These are phyloP conservation scores for Euplexia lucipara DNA, from an alignment of 2,888 invertebrate species.

Conservation along the genomic window DNA sequence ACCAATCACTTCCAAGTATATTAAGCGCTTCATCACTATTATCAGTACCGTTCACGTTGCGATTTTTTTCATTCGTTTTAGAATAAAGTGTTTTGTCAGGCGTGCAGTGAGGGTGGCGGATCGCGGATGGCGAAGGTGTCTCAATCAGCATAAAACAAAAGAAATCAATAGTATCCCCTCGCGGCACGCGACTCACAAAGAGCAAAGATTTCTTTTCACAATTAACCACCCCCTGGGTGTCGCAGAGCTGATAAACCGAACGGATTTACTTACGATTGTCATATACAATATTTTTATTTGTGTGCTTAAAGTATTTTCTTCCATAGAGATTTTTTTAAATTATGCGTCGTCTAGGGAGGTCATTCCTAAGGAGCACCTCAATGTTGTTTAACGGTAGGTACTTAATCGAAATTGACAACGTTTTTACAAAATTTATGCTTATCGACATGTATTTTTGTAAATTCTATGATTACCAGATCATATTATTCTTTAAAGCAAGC, in stretches of 20 bases:
- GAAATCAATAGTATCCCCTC: slow-evolving; percentile 89
- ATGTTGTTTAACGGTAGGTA: slow-evolving; percentile 6
- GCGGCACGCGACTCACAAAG: slow-evolving; percentile 86
- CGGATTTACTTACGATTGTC: slow-evolving; percentile 78
- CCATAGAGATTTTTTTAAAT: slow-evolving; percentile 1
- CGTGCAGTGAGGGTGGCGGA: slow-evolving; percentile 79
- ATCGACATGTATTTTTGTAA: too few species aligned
- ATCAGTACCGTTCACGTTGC: slow-evolving; percentile 69
- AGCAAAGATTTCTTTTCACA: slow-evolving; percentile 91
- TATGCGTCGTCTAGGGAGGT: neutral
- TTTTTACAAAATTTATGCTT: neutral
- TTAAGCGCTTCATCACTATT: slow-evolving; percentile 31
- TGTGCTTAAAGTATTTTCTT: neutral
- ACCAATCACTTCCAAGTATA: slow-evolving; percentile 12
- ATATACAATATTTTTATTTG: slow-evolving; percentile 26
- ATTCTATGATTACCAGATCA: neutral
- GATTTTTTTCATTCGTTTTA: slow-evolving; percentile 80
- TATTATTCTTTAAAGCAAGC: neutral
- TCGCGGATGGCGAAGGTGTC: slow-evolving; percentile 88
- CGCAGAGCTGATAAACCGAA: slow-evolving; percentile 83
- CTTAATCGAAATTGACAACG: neutral
- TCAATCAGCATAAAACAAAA: slow-evolving; percentile 91
- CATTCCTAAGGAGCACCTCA: neutral
- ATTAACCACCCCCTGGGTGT: slow-evolving; percentile 88
- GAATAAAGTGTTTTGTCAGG: slow-evolving; percentile 88